These are phyloP conservation scores for Phrynocephalus forsythii DNA, from an alignment of 2,797 vertebrate genomes.

Conservation along the genomic window DNA sequence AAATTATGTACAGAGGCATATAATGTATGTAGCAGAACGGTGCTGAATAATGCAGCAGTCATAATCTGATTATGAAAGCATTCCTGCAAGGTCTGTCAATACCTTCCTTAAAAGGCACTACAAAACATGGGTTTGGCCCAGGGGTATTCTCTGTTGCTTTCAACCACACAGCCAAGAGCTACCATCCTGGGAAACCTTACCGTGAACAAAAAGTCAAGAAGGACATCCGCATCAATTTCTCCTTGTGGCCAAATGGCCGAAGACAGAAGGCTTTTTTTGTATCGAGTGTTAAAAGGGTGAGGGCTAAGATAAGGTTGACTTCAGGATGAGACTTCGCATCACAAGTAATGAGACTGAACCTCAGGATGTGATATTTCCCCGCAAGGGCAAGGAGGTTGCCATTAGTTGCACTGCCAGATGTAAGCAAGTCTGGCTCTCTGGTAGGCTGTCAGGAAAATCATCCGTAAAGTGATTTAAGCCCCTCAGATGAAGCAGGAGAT, in stretches of 20 bases:
- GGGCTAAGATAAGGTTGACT: constrained; percentile 17
- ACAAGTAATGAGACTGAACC: background rate
- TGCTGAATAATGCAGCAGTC: constrained; percentile 47
- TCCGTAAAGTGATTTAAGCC: background rate
- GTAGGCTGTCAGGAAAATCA: background rate
- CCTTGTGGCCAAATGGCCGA: fast-evolving
- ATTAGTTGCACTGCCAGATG: fast-evolving
- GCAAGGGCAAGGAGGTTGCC: background rate
- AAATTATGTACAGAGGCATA: constrained; percentile 46
- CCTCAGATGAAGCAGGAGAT: background rate
- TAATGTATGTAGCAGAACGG: constrained; percentile 12
- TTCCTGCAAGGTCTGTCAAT: constrained; percentile 23
- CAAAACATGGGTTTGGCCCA: fast-evolving
- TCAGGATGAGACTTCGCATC: constrained; percentile 1
- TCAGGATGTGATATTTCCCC: background rate
- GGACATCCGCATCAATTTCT: background rate
- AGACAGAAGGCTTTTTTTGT: background rate
- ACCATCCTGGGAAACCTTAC: background rate
- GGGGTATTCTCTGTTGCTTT: background rate
- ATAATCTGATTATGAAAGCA: constrained; percentile 46
- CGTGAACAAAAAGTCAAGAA: background rate
- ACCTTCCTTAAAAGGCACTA: constrained; percentile 35
- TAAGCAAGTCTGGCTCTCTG: background rate
- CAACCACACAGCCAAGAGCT: constrained; percentile 4
- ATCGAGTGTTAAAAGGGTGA: background rate